Evolutionary conservation across 2,797 vertebrate species (phyloP).

Genomic region (Gambelia wislizenii): DNA sequence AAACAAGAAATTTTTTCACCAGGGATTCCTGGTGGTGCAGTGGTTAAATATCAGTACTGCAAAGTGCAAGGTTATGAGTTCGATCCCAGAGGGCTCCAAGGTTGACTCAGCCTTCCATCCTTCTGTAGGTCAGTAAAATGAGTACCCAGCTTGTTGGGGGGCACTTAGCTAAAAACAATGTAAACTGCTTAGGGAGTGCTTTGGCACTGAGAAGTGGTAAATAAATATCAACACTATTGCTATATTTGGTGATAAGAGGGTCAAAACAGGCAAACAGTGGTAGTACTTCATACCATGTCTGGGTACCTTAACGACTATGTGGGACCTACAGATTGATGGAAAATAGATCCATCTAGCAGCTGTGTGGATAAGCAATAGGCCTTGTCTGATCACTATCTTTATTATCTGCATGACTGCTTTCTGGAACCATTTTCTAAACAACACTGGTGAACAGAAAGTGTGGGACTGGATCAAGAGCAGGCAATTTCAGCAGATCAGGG

Average conservation of each 20-base stretch:
- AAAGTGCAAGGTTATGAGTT: too few species aligned
- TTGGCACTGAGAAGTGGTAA: too few species aligned
- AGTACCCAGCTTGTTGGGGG: too few species aligned
- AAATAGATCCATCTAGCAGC: neutral
- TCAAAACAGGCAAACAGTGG: neutral
- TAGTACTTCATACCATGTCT: neutral
- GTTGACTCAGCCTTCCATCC: too few species aligned
- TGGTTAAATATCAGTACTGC: too few species aligned
- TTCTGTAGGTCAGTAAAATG: too few species aligned
- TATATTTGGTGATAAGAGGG: neutral
- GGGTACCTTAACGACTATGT: neutral
- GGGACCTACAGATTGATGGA: neutral
- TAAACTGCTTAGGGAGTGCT: too few species aligned
- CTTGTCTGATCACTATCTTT: neutral
- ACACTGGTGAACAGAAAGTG: neutral
- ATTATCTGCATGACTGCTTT: neutral
- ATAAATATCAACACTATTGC: too few species aligned
- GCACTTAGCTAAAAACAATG: too few species aligned
- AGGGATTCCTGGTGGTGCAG: too few species aligned
- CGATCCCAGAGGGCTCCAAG: too few species aligned
- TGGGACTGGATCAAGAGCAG: too few species aligned
- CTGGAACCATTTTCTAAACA: neutral
- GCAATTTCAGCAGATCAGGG: neutral
- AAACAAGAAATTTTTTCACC: neutral
- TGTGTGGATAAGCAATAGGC: neutral